phyloP scores from a whole-genome alignment of 1,140 invertebrate species.

The Grapholita molesta region DNA sequence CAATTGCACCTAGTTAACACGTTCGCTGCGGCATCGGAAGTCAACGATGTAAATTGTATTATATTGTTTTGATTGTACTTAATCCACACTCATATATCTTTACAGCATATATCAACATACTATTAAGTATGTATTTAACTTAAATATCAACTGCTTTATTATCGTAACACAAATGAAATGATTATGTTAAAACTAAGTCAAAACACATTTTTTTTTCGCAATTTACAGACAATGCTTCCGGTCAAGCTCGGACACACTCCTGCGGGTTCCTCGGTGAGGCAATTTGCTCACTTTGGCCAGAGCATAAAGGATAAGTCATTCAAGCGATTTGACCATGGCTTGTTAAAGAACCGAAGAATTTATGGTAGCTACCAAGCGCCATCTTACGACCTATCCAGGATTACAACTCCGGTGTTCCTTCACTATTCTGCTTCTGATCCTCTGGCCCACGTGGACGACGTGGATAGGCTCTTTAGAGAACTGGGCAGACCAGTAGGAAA shows the following conservation, averaged over 20 bases:
- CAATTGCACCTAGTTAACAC: no score
- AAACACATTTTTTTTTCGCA: not conserved
- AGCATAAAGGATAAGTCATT: conserved; percentile 81
- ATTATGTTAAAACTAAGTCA: no score
- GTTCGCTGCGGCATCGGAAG: no score
- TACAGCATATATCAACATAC: no score
- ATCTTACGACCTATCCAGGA: conserved; percentile 79
- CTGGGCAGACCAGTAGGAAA: conserved; percentile 78
- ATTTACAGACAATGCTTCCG: conserved; percentile 82
- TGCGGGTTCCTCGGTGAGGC: conserved; percentile 88
- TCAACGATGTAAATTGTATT: no score
- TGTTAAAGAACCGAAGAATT: conserved; percentile 75
- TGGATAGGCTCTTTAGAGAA: conserved; percentile 78
- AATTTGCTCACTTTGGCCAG: conserved; percentile 88
- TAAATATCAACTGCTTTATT: no score
- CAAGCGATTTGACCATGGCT: conserved; percentile 82
- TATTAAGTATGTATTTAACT: no score
- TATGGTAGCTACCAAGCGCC: conserved; percentile 78
- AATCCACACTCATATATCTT: no score
- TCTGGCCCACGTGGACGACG: conserved; percentile 80
- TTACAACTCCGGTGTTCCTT: conserved; percentile 83
- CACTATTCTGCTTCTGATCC: conserved; percentile 87
- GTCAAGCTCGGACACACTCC: conserved; percentile 89
- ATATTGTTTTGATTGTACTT: no score
- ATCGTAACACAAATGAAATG: no score